Base-by-base conservation (phyloP, 2,113 vertebrate species). In the Scytalopus superciliaris region DNA sequence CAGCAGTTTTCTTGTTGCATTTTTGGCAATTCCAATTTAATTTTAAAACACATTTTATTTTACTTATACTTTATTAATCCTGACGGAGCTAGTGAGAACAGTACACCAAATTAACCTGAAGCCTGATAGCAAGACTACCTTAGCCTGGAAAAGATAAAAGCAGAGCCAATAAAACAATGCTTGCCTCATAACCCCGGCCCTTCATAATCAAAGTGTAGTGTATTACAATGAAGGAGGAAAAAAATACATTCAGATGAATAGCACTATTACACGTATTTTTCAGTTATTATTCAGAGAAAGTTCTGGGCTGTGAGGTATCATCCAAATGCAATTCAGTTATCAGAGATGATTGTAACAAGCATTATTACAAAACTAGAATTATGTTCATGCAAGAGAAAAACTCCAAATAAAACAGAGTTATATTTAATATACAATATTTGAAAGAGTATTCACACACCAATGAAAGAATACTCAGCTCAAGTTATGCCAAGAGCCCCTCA, bases 1-100 rank as follows among this genome's bases (percentile, higher is more conserved):
- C 94, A 97, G 94, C 96, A 91, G 52, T 87, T 87, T 68, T 78
- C 47, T 76, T 90, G 44, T 57, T 85, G 35, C 24, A 60, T 57
- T 89, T 89, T 86, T 88, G 53, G 76, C 84, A 89, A 70, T 60
- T 78, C 28, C 31, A 60, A 84, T 89, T 88, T 87, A 4, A 91
- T 82, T 84, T 42, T 42, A 33, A 89, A 94, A 60, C 28, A 81
- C 47, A 75, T 49, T 94, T 92, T 89, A 84, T 89, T 91, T 93
- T 87, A 84, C 33, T 81, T 39, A 52, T 72, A 64, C 18, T 83
- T 92, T 82, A 94, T 84, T 91, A 94, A 89, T 89, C 22, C 44
- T 92, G 94, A 94, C 57, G 84, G 62, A 91, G 74, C 60, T 67
- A 84, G 60, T 64, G 69, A 95, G 70, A 93, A 79, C 23, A 60